These are phyloP conservation scores for Callyntrura guangdongensis DNA, from an alignment of 2,888 invertebrate species.

Conservation along the genomic window DNA sequence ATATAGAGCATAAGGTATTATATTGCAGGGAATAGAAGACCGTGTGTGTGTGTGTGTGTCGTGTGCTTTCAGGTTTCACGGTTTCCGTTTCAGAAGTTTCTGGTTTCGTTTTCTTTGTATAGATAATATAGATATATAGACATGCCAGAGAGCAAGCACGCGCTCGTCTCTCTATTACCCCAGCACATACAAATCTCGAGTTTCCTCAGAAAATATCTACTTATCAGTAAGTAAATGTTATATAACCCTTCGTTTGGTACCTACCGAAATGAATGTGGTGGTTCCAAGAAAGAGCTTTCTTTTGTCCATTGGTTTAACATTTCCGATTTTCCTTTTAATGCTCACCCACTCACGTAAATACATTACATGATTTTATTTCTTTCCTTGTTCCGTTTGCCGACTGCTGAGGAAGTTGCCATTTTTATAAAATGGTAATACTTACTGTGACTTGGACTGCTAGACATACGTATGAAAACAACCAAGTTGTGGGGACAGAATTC, in stretches of 20 bases:
- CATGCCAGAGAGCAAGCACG: background rate
- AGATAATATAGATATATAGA: background rate
- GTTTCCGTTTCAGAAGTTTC: slow-evolving; percentile 29
- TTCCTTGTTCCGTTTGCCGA: slow-evolving; percentile 22
- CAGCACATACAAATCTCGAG: too few relatives aligned
- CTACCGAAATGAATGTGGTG: background rate
- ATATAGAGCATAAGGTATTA: background rate
- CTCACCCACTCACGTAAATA: slow-evolving; percentile 53
- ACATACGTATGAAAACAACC: background rate
- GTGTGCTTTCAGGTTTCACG: background rate
- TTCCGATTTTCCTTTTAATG: slow-evolving; percentile 62
- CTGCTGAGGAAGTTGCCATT: background rate
- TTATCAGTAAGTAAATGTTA: background rate
- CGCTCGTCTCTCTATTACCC: too few relatives aligned
- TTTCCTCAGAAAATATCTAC: too few relatives aligned
- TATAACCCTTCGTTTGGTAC: too few relatives aligned
- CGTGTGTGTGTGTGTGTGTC: background rate
- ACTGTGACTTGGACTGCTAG: too few relatives aligned
- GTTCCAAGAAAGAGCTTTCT: slow-evolving; percentile 53
- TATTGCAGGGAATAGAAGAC: background rate
- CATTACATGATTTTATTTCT: slow-evolving; percentile 45
- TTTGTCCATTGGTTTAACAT: slow-evolving; percentile 56
- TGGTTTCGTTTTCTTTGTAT: background rate
- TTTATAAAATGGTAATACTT: background rate
- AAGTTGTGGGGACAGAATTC: background rate